Evolutionary conservation across 2,888 invertebrate genomes (phyloP).

Genomic region (Microplitis manilae): DNA sequence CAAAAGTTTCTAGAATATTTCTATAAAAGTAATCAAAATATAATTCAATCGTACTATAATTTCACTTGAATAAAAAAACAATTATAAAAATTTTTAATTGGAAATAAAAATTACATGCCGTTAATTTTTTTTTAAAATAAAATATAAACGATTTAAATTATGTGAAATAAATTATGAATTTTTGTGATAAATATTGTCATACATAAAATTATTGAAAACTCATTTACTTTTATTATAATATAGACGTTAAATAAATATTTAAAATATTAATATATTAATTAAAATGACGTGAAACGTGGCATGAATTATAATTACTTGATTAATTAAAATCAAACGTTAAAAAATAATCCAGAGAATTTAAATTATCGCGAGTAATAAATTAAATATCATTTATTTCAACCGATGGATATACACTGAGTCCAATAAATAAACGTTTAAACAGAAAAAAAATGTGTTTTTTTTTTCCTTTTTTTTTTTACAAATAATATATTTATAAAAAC

Average conservation of each 20-base stretch:
- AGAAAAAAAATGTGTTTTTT: background rate
- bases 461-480: too few species aligned
- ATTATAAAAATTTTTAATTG: too few species aligned
- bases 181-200: background rate
- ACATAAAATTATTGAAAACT: background rate
- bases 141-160: too few species aligned
- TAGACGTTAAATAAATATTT: background rate
- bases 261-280: conserved; percentile 20
- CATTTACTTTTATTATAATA: background rate
- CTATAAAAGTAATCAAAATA: too few species aligned
- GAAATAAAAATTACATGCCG: too few species aligned
- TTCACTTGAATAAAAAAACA: too few species aligned
- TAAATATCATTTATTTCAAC: too few species aligned
- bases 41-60: too few species aligned
- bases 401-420: too few species aligned
- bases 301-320: background rate
- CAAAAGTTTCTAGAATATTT: background rate
- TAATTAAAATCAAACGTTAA: background rate
- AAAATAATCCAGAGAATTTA: background rate
- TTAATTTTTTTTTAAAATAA: too few species aligned
- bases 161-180: too few species aligned
- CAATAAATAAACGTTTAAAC: background rate
- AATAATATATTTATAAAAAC: background rate
- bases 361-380: too few species aligned
- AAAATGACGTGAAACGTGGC: conserved; percentile 16